Conservation (phyloP, 2,888 invertebrate species). For the Trichacis sp. region DNA sequence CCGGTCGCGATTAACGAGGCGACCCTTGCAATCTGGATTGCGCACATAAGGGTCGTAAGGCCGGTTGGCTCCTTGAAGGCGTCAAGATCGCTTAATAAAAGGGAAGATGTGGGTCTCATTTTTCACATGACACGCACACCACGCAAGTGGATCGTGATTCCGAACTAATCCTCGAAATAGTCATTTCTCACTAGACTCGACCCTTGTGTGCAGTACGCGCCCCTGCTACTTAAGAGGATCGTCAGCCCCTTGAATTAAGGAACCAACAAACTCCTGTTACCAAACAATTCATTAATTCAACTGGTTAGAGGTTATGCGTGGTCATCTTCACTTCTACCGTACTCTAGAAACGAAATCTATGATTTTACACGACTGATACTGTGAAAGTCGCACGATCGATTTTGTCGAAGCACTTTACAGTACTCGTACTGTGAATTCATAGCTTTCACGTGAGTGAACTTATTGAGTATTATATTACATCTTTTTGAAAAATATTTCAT, state of each 20-base stretch:
- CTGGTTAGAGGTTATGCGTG: too few species aligned
- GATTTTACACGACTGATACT: too few species aligned
- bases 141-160: constrained; percentile 33
- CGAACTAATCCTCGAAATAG: constrained; percentile 35
- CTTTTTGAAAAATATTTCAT: too few species aligned
- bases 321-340: too few species aligned
- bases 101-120: constrained; percentile 39
- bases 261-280: constrained; percentile 14
- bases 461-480: too few species aligned
- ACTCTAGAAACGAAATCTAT: too few species aligned
- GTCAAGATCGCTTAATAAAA: constrained; percentile 41
- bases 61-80: constrained; percentile 29
- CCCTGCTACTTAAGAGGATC: constrained; percentile 15
- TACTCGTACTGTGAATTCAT: too few species aligned
- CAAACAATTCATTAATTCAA: constrained; percentile 17
- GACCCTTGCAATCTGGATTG: constrained; percentile 38
- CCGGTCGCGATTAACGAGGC: constrained; percentile 24
- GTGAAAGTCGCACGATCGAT: too few species aligned
- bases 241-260: constrained; percentile 25
- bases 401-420: too few species aligned
- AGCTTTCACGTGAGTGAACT: too few species aligned
- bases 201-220: constrained; percentile 22
- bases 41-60: constrained; percentile 30
- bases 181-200: constrained; percentile 32
- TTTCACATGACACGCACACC: constrained; percentile 38